A percentile compares a stretch with the other conserved stretches of the same genome.
phyloP scores from a whole-genome alignment of 2,888 invertebrate species.

The Catocala fraxini region DNA sequence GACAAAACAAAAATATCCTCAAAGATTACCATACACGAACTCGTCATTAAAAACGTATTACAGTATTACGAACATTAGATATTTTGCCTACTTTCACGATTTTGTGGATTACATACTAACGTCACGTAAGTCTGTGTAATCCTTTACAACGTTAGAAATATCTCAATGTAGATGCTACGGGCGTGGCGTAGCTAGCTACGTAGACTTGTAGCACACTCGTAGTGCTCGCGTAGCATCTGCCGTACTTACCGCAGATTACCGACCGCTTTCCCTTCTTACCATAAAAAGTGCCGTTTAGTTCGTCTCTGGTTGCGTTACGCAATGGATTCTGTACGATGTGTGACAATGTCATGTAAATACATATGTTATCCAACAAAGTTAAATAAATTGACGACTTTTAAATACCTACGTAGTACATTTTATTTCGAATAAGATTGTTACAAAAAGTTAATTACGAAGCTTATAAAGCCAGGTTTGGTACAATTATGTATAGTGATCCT shows the following conservation, averaged over 20 bases:
- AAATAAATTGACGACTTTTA: too few relatives aligned
- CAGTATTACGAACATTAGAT: too few relatives aligned
- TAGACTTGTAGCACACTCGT: slow-evolving; percentile 59
- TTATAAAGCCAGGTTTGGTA: not conserved
- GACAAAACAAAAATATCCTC: too few relatives aligned
- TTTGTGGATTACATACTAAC: too few relatives aligned
- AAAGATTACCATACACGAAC: too few relatives aligned
- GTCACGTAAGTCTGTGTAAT: slow-evolving; percentile 12
- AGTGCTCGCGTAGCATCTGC: slow-evolving; percentile 72
- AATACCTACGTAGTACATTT: too few relatives aligned
- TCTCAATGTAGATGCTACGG: slow-evolving; percentile 27
- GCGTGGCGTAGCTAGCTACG: slow-evolving; percentile 58
- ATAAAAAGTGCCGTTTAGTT: slow-evolving; percentile 61
- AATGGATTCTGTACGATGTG: slow-evolving; percentile 29
- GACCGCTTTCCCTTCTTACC: slow-evolving; percentile 61
- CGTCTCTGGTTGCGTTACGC: slow-evolving; percentile 40
- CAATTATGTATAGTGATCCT: not conserved
- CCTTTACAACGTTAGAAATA: slow-evolving; percentile 15
- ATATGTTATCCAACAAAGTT: slow-evolving; percentile 1
- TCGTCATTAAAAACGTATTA: too few relatives aligned
- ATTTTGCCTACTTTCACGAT: too few relatives aligned
- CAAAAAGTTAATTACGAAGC: not conserved
- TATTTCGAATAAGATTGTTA: too few relatives aligned
- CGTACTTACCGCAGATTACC: slow-evolving; percentile 71
- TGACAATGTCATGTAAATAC: slow-evolving; percentile 19